Base-by-base conservation (phyloP, 1,140 invertebrate species). In the Drosophila persimilis region DNA sequence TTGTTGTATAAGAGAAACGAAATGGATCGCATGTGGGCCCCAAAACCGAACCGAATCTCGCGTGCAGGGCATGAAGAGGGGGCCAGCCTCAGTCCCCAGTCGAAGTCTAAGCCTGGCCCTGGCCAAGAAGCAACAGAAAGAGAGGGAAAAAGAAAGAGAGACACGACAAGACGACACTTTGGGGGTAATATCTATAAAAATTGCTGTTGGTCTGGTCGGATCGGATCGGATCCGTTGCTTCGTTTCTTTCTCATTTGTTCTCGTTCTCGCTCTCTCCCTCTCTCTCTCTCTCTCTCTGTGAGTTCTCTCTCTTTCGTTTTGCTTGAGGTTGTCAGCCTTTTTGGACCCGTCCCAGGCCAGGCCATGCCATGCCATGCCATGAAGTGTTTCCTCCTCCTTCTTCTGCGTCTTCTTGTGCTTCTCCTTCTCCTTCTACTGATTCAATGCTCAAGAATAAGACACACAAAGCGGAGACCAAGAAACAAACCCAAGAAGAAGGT, bases 101-200 rank as follows among this genome's bases (percentile, higher is more conserved):
- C 9, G 31, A 53, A 39, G 35, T 48, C 39, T 48, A 56, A 59
- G 62, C 77, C 73, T 74, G 69, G 56, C 70, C 59, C 51, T 57
- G 76, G 59, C 74, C 70, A 73, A 70, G 52, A 54, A 73, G 50
- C 45, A 17, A 31, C 55, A 50, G 35, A 35, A 54, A 46, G 45
- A 50, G 15, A 45, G 54, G 60, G 43, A 47, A 53, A 35, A 47
- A 62, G 39, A 55, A 56, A 70, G 24, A 24, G 24, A 24, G 24
- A 76, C 57, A 74, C 61, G 79, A 84, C 77, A 88, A 26, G 24
- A 26, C 24, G 73, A 85, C 77, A 88, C 78, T 86, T 81, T 85
- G 77, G 80, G 77, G 80, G 77, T 85, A 85, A 77, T 85, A 85
- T 84, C 73, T 85, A 77, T 85, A 80, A 85, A 85, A 85, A 85